Evolutionary conservation across 1,140 invertebrate species (phyloP), one percentile per base, ranked within the genome.

Genomic region (Heliconius eleuchia): DNA sequence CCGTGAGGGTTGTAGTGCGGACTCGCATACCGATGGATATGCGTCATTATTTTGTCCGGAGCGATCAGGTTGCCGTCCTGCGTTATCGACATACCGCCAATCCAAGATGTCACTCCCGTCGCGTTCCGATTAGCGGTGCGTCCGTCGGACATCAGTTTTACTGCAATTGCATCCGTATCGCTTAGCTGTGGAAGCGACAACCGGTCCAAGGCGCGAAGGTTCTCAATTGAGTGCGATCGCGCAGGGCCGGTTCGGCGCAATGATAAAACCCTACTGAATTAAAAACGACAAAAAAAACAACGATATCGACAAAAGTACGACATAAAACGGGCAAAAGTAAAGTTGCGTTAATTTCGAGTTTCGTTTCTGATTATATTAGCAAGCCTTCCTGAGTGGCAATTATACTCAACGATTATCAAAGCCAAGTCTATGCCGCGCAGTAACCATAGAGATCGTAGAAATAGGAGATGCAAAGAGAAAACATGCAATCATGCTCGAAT

Each of bases 371-470:
- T 85, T 83, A 87, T 83, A 81, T 89, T 87, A 90, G 89, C 88
- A 91, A 92, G 89, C 89, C 86, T 87, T 86, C 84, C 85, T 84
- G 83, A 82, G 87, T 86, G 86, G 86, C 87, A 90, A 85, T 87
- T 87, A 89, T 85, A 85, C 79, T 84, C 88, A 89, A 93, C 89
- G 92, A 93, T 84, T 81, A 80, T 88, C 83, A 88, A 94, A 94
- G 92, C 92, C 89, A 94, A 92, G 85, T 92, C 89, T 94, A 93
- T 93, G 93, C 92, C 93, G 92, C 93, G 91, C 93, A 94, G 93
- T 94, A 94, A 94, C 93, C 93, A 94, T 94, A 94, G 93, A 94
- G 91, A 94, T 94, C 93, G 93, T 94, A 94, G 91, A 92, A 93
- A 91, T 85, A 91, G 88, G 82, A 89, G 87, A 92, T 92, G 91